Conservation (phyloP, 2,113 vertebrate genomes). For the Murina feae region DNA sequence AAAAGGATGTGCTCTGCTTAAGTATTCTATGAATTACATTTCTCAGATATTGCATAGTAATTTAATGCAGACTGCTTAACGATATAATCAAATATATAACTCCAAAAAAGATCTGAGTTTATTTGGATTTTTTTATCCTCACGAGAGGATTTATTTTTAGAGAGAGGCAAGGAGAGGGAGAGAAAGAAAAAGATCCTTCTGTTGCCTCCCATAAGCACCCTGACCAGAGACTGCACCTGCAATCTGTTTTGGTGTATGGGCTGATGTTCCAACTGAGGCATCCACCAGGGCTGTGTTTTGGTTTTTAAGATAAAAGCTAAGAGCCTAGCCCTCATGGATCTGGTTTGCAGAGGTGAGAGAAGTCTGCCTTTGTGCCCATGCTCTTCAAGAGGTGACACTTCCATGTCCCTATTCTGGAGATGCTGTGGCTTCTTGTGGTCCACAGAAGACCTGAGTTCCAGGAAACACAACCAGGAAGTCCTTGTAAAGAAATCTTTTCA, state of each 20-base stretch:
- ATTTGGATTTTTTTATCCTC: background rate
- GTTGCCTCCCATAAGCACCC: too few relatives aligned
- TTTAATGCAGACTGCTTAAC: background rate
- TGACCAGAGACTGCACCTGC: too few relatives aligned
- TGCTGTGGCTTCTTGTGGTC: background rate
- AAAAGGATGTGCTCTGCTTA: background rate
- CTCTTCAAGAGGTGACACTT: background rate
- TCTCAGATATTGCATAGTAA: background rate
- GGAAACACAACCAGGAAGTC: background rate
- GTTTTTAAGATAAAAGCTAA: background rate
- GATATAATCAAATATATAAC: background rate
- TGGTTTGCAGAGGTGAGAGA: background rate
- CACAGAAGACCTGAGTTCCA: background rate
- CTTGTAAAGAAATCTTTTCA: background rate
- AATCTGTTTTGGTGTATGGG: too few relatives aligned
- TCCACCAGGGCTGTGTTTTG: background rate
- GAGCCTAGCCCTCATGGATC: background rate
- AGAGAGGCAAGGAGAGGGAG: too few relatives aligned
- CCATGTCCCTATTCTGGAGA: background rate
- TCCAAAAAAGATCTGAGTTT: background rate
- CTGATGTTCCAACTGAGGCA: too few relatives aligned
- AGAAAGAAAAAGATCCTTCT: too few relatives aligned
- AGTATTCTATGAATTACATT: background rate
- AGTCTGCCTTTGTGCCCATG: background rate
- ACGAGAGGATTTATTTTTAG: too few relatives aligned